These are phyloP conservation scores for Phyllotreta striolata DNA, from an alignment of 2,888 invertebrate genomes.

Conservation along the genomic window DNA sequence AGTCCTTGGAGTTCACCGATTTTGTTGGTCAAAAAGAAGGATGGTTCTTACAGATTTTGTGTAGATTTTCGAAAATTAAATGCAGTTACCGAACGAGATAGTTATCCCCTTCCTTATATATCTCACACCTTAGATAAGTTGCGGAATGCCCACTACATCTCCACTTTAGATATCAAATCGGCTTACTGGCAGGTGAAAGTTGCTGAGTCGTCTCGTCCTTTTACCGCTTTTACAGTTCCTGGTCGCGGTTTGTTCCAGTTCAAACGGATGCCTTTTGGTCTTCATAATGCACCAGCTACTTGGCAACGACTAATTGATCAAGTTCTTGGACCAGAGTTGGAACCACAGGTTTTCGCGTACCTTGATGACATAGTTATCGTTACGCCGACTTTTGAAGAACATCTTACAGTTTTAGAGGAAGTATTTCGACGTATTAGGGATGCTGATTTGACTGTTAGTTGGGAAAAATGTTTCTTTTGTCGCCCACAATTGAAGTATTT, in stretches of 20 bases:
- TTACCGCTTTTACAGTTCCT: constrained; percentile 12
- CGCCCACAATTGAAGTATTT: constrained; percentile 38
- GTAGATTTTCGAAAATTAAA: no score
- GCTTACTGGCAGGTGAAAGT: constrained; percentile 33
- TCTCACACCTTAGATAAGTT: constrained; percentile 24
- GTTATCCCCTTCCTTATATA: constrained; percentile 29
- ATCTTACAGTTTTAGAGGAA: constrained; percentile 37
- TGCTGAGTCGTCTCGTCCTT: constrained; percentile 1
- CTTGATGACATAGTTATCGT: constrained; percentile 46
- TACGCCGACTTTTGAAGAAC: constrained; percentile 37
- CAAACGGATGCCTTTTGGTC: constrained; percentile 24
- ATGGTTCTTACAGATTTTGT: no score
- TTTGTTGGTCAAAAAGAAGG: constrained; percentile 23
- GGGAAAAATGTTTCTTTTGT: constrained; percentile 38
- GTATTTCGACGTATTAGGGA: constrained; percentile 42
- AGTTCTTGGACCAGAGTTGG: constrained; percentile 42
- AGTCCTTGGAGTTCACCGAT: constrained; percentile 50
- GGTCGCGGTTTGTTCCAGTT: constrained; percentile 36
- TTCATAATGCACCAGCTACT: constrained; percentile 45
- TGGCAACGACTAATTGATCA: constrained; percentile 45
- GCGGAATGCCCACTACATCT: constrained; percentile 2
- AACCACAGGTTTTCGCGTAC: constrained; percentile 45
- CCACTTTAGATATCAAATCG: constrained; percentile 36
- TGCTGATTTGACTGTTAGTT: constrained; percentile 42
- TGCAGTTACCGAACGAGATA: constrained; percentile 32